Conservation (phyloP, 2,888 invertebrate species). For the Cerceris ruficornis region DNA sequence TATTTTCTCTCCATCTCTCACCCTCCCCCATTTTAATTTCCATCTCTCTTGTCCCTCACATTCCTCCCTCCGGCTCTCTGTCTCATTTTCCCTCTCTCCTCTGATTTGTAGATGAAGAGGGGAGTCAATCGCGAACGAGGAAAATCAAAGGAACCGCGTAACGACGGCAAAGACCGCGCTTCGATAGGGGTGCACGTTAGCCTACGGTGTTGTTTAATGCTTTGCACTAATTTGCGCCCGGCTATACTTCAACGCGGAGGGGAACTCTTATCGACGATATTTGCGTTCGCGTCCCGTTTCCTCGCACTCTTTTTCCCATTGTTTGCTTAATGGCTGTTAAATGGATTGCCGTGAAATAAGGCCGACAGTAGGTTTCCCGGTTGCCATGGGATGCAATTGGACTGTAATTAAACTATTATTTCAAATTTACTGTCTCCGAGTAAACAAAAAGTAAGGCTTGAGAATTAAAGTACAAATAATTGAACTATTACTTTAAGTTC, state of each 20-base stretch:
- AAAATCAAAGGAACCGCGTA: slow-evolving; percentile 47
- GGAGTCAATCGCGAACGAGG: not conserved
- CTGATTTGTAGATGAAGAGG: not conserved
- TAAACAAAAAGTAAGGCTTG: too few relatives aligned
- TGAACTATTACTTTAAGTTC: too few relatives aligned
- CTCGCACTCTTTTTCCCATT: slow-evolving; percentile 36
- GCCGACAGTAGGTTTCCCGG: too few relatives aligned
- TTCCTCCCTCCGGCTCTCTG: too few relatives aligned
- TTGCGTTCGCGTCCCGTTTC: slow-evolving; percentile 39
- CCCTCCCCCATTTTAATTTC: too few relatives aligned
- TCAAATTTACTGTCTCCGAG: too few relatives aligned
- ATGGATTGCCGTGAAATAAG: slow-evolving; percentile 46
- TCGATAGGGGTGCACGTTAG: slow-evolving; percentile 22
- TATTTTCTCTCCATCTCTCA: too few relatives aligned
- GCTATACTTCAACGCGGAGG: slow-evolving; percentile 16
- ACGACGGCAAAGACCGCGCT: slow-evolving; percentile 27
- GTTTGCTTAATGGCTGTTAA: slow-evolving; percentile 55
- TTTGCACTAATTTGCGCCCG: slow-evolving; percentile 24
- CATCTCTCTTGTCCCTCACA: too few relatives aligned
- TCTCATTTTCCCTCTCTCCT: slow-evolving; percentile 2
- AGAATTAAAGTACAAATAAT: too few relatives aligned
- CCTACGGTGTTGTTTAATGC: slow-evolving; percentile 39
- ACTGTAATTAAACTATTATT: too few relatives aligned
- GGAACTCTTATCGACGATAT: too few relatives aligned
- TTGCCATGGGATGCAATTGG: too few relatives aligned